A percentile compares a stretch with the other conserved stretches of the same genome.
phyloP scores from a whole-genome alignment of 2,797 vertebrate species.

The Uromys caudimaculatus region DNA sequence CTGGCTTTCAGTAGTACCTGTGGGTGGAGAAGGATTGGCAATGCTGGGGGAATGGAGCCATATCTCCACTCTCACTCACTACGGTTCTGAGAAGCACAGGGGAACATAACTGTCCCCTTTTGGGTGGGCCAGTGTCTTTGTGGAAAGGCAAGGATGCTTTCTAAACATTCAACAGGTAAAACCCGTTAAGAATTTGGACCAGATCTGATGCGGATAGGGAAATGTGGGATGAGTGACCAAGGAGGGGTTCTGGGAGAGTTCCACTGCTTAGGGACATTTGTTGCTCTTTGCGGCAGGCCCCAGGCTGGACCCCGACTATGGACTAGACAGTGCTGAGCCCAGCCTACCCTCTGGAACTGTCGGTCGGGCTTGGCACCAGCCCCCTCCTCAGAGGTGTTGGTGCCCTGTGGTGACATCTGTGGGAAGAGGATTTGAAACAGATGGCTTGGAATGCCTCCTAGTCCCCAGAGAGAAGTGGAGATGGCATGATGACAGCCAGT shows the following conservation, averaged over 20 bases:
- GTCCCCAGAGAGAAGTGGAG: constrained; percentile 49
- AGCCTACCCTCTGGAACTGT: constrained; percentile 6
- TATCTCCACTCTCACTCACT: neutral
- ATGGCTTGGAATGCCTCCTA: constrained; percentile 47
- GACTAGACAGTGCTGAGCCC: neutral
- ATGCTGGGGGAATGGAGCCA: neutral
- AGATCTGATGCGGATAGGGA: neutral
- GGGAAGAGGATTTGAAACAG: constrained; percentile 52
- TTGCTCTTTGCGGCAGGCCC: constrained; percentile 28
- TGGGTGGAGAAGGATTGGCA: neutral
- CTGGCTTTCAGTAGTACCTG: constrained; percentile 51
- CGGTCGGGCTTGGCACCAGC: neutral
- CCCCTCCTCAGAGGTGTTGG: constrained; percentile 16
- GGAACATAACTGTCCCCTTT: neutral
- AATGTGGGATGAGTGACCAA: neutral
- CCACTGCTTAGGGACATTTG: neutral
- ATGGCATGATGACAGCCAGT: neutral
- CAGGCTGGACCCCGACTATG: neutral
- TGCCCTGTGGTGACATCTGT: constrained; percentile 24
- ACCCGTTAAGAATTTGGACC: neutral
- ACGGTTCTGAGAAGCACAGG: neutral
- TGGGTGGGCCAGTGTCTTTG: neutral
- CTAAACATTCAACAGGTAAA: constrained; percentile 64
- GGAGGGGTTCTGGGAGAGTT: neutral
- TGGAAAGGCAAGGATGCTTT: constrained; percentile 10